These are phyloP conservation scores for Microtus montanus DNA, from an alignment of 2,113 vertebrate genomes.

Conservation along the genomic window DNA sequence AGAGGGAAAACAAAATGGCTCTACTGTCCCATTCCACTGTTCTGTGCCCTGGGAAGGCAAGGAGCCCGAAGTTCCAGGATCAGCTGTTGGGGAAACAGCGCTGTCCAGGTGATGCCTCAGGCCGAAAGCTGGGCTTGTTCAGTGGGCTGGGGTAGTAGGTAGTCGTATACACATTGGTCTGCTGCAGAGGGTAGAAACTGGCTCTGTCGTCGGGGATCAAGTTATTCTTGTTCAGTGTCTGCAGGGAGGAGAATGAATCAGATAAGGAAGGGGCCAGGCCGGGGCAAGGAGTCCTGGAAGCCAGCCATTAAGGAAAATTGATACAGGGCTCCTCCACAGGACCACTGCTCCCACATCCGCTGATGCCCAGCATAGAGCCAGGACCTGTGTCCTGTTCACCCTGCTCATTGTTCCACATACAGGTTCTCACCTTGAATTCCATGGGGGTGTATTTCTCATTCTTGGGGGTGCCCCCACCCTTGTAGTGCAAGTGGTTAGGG, in stretches of 20 bases:
- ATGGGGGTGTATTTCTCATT: constrained; percentile 99
- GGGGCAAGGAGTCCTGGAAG: neutral
- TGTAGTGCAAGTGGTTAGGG: constrained; percentile 98
- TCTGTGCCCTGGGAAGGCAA: constrained; percentile 69
- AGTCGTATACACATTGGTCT: constrained; percentile 98
- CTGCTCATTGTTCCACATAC: neutral
- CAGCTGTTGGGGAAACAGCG: constrained; percentile 98
- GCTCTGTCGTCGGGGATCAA: constrained; percentile 96
- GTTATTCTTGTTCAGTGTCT: constrained; percentile 99
- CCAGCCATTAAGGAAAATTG: neutral
- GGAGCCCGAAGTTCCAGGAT: constrained; percentile 79
- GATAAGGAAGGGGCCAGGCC: neutral
- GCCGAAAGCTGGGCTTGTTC: constrained; percentile 96
- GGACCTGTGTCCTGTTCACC: neutral
- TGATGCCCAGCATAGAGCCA: neutral
- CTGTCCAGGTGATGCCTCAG: constrained; percentile 94
- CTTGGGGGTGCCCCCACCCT: constrained; percentile 97
- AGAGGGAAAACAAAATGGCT: constrained; percentile 61
- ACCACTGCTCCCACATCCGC: neutral
- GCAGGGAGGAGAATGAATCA: constrained; percentile 72
- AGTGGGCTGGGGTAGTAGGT: constrained; percentile 97
- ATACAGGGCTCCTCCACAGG: neutral
- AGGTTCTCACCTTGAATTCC: constrained; percentile 96
- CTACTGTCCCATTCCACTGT: constrained; percentile 50
- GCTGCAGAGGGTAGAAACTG: constrained; percentile 96